Evolutionary conservation across 2,888 invertebrate species (phyloP).

Genomic region (Alloplasta piceator): DNA sequence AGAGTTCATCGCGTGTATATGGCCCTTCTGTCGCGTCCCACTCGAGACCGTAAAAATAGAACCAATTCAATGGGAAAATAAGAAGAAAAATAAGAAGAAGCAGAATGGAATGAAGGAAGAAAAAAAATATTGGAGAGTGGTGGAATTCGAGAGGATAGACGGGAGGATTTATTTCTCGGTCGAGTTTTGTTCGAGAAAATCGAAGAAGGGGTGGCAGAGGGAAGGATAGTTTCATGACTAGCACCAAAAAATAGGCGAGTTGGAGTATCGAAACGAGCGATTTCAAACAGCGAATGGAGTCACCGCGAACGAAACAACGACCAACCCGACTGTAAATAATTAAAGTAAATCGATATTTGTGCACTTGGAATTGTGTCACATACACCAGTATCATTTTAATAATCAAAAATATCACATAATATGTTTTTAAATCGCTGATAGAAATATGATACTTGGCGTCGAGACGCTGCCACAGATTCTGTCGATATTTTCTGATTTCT

Average conservation of each 20-base stretch:
- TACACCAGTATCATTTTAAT: too few relatives aligned
- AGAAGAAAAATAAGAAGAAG: conserved; percentile 13
- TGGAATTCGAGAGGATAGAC: too few relatives aligned
- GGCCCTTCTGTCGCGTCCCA: conserved; percentile 11
- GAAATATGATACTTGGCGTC: too few relatives aligned
- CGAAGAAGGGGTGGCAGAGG: background rate
- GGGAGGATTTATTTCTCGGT: too few relatives aligned
- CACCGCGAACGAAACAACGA: conserved; percentile 22
- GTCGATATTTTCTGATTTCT: too few relatives aligned
- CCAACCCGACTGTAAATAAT: conserved; percentile 73
- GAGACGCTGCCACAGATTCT: too few relatives aligned
- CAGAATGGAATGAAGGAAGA: background rate
- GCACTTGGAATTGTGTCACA: conserved; percentile 67
- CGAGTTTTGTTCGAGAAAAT: background rate
- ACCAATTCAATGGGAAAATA: conserved; percentile 18
- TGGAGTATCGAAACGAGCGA: background rate
- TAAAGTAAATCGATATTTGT: conserved; percentile 76
- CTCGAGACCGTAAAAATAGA: conserved; percentile 43
- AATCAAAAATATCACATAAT: too few relatives aligned
- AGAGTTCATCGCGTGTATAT: conserved; percentile 26
- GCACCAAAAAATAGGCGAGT: background rate
- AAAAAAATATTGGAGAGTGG: conserved; percentile 7
- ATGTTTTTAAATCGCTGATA: too few relatives aligned
- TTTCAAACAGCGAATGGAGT: conserved; percentile 18
- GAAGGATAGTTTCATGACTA: too few relatives aligned